Evolutionary conservation across 2,888 invertebrate genomes (phyloP), one percentile per base, ranked within the genome.

Genomic region (Ormyrus pomaceus): DNA sequence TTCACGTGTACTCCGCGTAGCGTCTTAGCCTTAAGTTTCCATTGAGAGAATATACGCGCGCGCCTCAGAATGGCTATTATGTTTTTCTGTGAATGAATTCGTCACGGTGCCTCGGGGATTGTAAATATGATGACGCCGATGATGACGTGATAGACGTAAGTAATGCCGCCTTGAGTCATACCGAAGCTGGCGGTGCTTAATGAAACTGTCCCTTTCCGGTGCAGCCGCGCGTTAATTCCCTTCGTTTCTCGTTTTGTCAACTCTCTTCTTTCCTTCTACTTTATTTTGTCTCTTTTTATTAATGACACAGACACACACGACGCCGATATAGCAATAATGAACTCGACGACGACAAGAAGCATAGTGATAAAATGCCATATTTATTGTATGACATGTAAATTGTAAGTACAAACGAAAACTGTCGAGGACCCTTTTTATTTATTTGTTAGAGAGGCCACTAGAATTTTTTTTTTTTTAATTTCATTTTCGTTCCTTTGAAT

Each of bases 391-490:
- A 55, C 48, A 61, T 64, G 53, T 61, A 74, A 69, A 74, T 79
- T 79, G 58, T 66, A 78, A 62, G 56, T 74, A 64, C 56, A 64
- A 58, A 68, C 62, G 62, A 7, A 74, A 64, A 56, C 46, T 45
- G 73, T 74, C 69, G 51, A 69, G 4, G 34, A 34, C 4, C 34
- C 34, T 34, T 34, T 34, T 34, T 34, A 34, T 34, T 34, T 34
- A 34, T 34, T 34, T 3, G 34, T 34, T 34, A 34, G 34, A 34
- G 34, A 34, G 34, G 34, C 4, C 34, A 34, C 34, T 34, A 34
- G 34, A 58, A 69, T 73, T 62, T 74, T 74, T 74, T 79, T 79
- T 69, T 79, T 62, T 66, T 56, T 61, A 58, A 58, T 19, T 55
- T 65, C 48, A 59, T 58, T 46, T 11, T 19, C 34, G 56, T 19